These are phyloP conservation scores for Graptemys geographica DNA, from an alignment of 2,797 vertebrate species.

Conservation along the genomic window DNA sequence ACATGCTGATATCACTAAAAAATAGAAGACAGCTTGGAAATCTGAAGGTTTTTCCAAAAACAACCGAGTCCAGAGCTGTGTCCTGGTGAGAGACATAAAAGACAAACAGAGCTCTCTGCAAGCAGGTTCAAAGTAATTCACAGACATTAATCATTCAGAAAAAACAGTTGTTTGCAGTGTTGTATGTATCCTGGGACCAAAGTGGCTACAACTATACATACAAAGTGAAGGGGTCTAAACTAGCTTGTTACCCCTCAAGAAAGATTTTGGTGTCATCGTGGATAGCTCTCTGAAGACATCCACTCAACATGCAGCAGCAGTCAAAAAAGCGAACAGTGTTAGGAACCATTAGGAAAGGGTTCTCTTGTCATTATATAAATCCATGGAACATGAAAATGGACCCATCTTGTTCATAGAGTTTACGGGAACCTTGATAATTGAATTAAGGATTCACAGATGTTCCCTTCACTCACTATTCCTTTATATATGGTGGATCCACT, in stretches of 20 bases:
- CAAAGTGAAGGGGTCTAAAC: neutral
- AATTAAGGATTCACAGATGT: slow-evolving; percentile 61
- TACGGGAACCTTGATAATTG: slow-evolving; percentile 15
- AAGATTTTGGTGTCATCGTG: neutral
- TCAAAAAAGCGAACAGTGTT: neutral
- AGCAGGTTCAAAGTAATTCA: slow-evolving; percentile 37
- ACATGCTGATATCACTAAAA: slow-evolving; percentile 40
- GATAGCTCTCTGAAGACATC: neutral
- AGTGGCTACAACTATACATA: neutral
- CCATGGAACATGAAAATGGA: neutral
- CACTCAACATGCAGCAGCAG: neutral
- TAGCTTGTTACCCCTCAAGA: neutral
- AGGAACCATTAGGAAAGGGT: neutral
- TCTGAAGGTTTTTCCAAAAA: slow-evolving; percentile 63
- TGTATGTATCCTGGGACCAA: neutral
- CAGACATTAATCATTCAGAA: slow-evolving; percentile 49
- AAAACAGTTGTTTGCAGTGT: neutral
- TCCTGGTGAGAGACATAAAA: neutral
- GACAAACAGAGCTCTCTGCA: neutral
- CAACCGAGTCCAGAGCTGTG: neutral
- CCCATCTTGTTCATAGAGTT: neutral
- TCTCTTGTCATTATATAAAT: neutral
- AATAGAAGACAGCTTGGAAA: slow-evolving; percentile 63
- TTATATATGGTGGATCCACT: neutral
- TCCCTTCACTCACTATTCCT: neutral